Base-by-base conservation (phyloP, 2,113 vertebrate species). In the Paratilapia polleni region DNA sequence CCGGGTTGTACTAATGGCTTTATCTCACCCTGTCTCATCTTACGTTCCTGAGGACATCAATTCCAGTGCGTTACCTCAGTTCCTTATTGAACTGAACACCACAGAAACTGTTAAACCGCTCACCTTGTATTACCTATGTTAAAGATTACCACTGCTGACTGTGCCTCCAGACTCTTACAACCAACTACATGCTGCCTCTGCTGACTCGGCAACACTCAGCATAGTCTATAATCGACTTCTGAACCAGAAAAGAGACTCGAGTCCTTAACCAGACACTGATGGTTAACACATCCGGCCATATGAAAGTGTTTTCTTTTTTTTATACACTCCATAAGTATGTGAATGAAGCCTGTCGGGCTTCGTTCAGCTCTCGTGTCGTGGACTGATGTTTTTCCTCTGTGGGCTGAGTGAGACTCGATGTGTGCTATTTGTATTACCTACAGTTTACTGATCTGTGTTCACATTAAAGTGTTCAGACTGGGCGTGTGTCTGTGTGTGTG, bases 381-480 rank as follows among this genome's bases (percentile, higher is more conserved):
- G 86, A 63, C 70, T 70, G 82, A 62, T 84, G 78, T 62, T 78
- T 87, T 77, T 61, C 68, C 61, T 85, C 22, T 60, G 56, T 78
- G 74, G 81, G 83, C 63, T 77, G 81, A 83, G 82, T 88, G 84
- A 77, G 78, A 91, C 76, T 81, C 57, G 9, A 54, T 83, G 78
- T 92, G 82, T 88, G 81, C 86, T 88, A 47, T 80, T 66, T 93
- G 86, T 93, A 66, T 85, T 89, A 85, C 82, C 83, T 86, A 81
- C 93, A 92, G 89, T 94, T 92, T 88, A 92, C 88, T 92, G 91
- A 92, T 90, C 82, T 93, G 84, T 94, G 90, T 94, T 94, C 85
- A 94, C 88, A 96, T 91, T 95, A 95, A 95, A 95, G 88, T 95
- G 91, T 95, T 94, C 85, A 91, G 89, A 93, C 90, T 90, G 84